phyloP scores from a whole-genome alignment of 2,888 invertebrate genomes.

The Tholera decimalis region DNA sequence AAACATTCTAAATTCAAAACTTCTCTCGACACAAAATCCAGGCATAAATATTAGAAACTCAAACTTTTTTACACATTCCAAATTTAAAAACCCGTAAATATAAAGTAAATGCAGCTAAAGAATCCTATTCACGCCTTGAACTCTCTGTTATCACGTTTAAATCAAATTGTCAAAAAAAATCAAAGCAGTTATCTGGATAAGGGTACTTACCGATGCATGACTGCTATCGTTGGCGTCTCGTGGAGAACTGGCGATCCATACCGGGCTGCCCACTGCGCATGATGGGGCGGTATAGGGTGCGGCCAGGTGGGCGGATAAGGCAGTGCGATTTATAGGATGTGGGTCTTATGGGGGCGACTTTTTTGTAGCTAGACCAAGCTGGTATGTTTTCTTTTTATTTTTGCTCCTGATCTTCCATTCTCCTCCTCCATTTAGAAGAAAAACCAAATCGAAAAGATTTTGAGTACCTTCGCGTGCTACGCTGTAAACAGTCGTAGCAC shows the following conservation, averaged over 20 bases:
- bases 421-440: too few species aligned
- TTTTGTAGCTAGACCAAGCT: not conserved
- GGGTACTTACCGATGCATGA: conserved; percentile 75
- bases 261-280: conserved; percentile 79
- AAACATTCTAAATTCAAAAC: conserved; percentile 37
- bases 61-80: not conserved
- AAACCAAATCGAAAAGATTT: not conserved
- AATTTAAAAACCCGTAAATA: not conserved
- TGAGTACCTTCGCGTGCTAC: not conserved
- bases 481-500: not conserved
- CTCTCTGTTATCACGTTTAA: not conserved
- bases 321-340: conserved; percentile 38
- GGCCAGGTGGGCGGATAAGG: conserved; percentile 56
- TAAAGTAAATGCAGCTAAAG: not conserved
- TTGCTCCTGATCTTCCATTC: too few species aligned
- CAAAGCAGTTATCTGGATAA: not conserved
- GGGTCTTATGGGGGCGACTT: conserved; percentile 21
- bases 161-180: conserved; percentile 22
- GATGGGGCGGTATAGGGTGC: conserved; percentile 70
- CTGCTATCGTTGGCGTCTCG: conserved; percentile 57
- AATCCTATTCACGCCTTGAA: conserved; percentile 26
- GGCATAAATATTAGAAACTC: conserved; percentile 22
- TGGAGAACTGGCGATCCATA: conserved; percentile 77
- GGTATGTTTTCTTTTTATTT: too few species aligned
- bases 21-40: not conserved